Evolutionary conservation across 1,140 invertebrate genomes (phyloP).

Genomic region (Globodera ellingtonae): DNA sequence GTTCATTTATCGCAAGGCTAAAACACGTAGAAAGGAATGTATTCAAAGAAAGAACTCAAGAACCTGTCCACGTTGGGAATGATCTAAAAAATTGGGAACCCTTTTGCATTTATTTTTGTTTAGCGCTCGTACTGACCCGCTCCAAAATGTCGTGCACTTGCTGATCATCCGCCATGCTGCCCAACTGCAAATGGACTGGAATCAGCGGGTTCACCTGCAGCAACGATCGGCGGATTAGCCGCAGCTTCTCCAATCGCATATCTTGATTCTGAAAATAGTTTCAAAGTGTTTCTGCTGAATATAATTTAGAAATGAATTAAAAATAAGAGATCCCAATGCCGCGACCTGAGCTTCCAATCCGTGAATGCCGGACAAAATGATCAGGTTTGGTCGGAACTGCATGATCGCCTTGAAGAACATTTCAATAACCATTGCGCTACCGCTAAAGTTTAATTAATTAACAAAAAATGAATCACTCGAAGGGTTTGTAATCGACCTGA

Average conservation of each 20-base stretch:
- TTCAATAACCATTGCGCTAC: constrained; percentile 64
- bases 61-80: constrained; percentile 64
- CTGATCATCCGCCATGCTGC: constrained; percentile 67
- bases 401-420: constrained; percentile 66
- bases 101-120: no score
- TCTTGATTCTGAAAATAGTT: constrained; percentile 49
- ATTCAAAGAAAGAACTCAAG: constrained; percentile 15
- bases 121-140: constrained; percentile 53
- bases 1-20: constrained; percentile 67
- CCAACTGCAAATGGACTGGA: constrained; percentile 68
- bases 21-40: not conserved
- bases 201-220: constrained; percentile 57
- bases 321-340: not conserved
- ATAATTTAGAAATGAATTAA: not conserved
- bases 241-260: constrained; percentile 65
- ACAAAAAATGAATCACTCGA: not conserved
- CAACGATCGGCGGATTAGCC: constrained; percentile 60
- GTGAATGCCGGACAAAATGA: constrained; percentile 68
- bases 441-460: constrained; percentile 50
- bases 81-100: constrained; percentile 59
- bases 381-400: constrained; percentile 66
- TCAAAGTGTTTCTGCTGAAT: not conserved
- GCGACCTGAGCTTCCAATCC: constrained; percentile 66
- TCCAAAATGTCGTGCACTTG: constrained; percentile 65
- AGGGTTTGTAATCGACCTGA: constrained; percentile 53